Percentiles rank a stretch among this genome's conserved stretches.
phyloP scores from a whole-genome alignment of 2,113 vertebrate genomes.

The Phycodurus eques region DNA sequence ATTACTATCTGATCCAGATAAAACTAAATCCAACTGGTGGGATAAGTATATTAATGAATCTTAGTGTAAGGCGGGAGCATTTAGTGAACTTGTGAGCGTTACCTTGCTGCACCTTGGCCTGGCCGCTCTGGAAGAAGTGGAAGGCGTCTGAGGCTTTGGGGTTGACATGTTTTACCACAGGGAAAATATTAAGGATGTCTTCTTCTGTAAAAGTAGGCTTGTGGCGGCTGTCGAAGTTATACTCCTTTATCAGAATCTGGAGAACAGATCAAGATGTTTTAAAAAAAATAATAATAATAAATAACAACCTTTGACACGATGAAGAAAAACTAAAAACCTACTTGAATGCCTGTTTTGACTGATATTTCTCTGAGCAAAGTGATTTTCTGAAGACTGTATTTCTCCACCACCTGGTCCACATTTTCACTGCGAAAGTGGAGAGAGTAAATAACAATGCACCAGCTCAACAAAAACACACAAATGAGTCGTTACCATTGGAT shows the following conservation, averaged over 20 bases:
- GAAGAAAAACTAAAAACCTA: constrained; percentile 39
- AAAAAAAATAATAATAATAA: background rate
- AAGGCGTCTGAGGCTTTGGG: constrained; percentile 98
- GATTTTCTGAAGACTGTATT: constrained; percentile 89
- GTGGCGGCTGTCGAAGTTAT: constrained; percentile 94
- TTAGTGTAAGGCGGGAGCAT: background rate
- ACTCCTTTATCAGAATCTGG: constrained; percentile 94
- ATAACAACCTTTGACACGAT: background rate
- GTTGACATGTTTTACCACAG: constrained; percentile 95
- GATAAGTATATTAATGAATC: background rate
- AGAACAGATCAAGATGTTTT: background rate
- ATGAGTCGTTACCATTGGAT: constrained; percentile 82
- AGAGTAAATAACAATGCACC: background rate
- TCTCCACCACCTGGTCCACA: constrained; percentile 91
- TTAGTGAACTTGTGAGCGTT: constrained; percentile 3
- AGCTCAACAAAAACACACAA: background rate
- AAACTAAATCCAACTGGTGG: background rate
- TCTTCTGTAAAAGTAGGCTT: constrained; percentile 97
- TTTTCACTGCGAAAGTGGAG: constrained; percentile 77
- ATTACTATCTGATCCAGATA: background rate
- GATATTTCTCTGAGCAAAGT: constrained; percentile 94
- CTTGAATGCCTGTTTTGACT: constrained; percentile 94
- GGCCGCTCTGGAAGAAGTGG: constrained; percentile 99
- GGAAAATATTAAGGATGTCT: constrained; percentile 97
- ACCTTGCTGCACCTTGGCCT: constrained; percentile 99